Base-by-base conservation (phyloP, 37 sponge, comb jelly and placozoan genomes). In the Cliona cf. orientalis region DNA sequence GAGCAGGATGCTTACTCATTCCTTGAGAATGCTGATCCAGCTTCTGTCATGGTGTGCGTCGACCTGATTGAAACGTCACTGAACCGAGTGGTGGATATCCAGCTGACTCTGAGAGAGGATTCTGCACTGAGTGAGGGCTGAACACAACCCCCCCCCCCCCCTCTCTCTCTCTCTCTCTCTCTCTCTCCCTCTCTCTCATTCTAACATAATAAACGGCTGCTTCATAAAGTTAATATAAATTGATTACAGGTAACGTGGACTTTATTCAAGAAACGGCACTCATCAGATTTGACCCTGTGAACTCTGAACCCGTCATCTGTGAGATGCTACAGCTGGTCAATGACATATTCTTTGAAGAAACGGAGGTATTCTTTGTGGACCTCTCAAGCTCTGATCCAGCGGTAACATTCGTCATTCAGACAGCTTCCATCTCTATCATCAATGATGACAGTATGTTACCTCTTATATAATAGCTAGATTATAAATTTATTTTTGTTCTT, bases 371-470 rank as follows among this genome's bases (percentile, higher is more conserved):
- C 34, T 22, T 5, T 14, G 74, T 53, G 7, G 23, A 2, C 1
- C 53, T 73, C 34, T 11, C 49, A 22, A 28, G 56, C 25, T 21
- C 56, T 25, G 56, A 73, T 5, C 32, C 56, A 23, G 57, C 34
- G 2, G 57, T 73, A 29, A 1, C 57, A 12, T 73, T 73, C 55
- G 1, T 6, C 4, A n/a, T 26, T 42, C 45, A 5, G 35, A 31
- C 74, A 55, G 74, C 46, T 25, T 1, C 25, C 34, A n/a, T 73
- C 21, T 29, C 45, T 29, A 73, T 73, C 12, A n/a, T 46, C 5
- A 57, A 73, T n/a, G 26, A 73, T 73, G 74, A 73, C 57, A 46
- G 74, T 73, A 32, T 55, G 74, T 35, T n/a, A n/a, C n/a, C n/a
- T n/a, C n/a, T n/a, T n/a, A n/a, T n/a, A n/a, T n/a, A n/a, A n/a